phyloP scores from a whole-genome alignment of 2,888 invertebrate genomes.

The Gymnoscelis rufifasciata region DNA sequence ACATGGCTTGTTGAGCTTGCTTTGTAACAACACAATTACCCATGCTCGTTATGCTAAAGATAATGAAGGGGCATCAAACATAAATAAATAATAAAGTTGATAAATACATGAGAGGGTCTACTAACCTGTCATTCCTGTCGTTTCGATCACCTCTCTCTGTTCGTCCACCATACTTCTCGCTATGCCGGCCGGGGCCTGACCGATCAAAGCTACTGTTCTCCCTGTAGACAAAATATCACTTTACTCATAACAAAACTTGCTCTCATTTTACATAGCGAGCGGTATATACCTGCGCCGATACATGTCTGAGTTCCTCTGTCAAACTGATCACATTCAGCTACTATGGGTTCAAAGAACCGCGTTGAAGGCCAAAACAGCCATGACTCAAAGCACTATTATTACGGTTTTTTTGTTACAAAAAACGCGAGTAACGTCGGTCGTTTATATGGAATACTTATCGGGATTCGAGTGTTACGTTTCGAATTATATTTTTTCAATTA shows the following conservation, averaged over 20 bases:
- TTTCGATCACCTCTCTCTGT: constrained; percentile 37
- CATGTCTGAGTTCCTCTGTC: constrained; percentile 35
- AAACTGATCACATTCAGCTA: constrained; percentile 28
- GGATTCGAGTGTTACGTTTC: constrained; percentile 7
- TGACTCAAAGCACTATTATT: constrained; percentile 61
- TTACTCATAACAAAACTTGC: no score
- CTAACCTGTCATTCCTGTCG: constrained; percentile 36
- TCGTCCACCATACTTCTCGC: constrained; percentile 60
- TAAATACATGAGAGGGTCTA: no score
- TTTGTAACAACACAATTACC: no score
- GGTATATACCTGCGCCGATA: constrained; percentile 41
- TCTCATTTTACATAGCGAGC: neutral
- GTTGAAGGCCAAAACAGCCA: constrained; percentile 55
- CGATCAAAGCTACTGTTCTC: constrained; percentile 62
- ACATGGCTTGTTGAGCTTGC: no score
- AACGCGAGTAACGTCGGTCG: constrained; percentile 36
- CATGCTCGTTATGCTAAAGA: no score
- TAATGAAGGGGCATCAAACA: no score
- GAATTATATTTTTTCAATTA: no score
- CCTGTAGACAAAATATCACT: constrained; percentile 35
- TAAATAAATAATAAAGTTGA: no score
- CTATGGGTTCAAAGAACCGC: constrained; percentile 62
- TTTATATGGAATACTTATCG: constrained; percentile 28
- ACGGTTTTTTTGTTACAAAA: constrained; percentile 53
- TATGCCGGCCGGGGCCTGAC: constrained; percentile 59